Evolutionary conservation across 2,888 invertebrate species (phyloP).

Genomic region (Acrobasis consociella): DNA sequence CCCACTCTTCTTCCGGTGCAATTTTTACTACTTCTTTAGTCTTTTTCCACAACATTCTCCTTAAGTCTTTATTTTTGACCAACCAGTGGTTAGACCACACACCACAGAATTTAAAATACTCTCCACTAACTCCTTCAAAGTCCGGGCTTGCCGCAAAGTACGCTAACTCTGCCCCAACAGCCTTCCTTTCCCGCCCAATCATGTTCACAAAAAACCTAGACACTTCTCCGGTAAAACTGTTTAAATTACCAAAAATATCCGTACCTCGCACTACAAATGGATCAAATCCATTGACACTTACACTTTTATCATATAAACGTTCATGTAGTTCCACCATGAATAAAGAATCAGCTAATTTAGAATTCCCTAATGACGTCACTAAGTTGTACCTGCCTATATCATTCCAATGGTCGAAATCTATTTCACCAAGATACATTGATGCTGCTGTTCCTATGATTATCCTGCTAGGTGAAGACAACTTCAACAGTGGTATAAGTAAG

Average conservation of each 20-base stretch:
- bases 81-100: conserved; percentile 62
- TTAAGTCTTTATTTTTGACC: conserved; percentile 47
- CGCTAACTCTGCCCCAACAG: conserved; percentile 60
- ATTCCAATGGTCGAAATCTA: conserved; percentile 51
- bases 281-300: conserved; percentile 86
- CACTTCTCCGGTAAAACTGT: conserved; percentile 42
- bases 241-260: conserved; percentile 52
- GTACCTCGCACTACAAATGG: conserved; percentile 67
- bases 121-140: conserved; percentile 54
- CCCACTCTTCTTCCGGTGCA: conserved; percentile 59
- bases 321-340: conserved; percentile 84
- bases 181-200: conserved; percentile 61
- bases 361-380: conserved; percentile 54
- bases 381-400: conserved; percentile 57
- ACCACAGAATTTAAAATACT: conserved; percentile 62
- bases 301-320: conserved; percentile 77
- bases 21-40: conserved; percentile 62
- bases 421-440: conserved; percentile 77
- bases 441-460: conserved; percentile 85
- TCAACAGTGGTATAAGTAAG: conserved; percentile 81
- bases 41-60: conserved; percentile 56
- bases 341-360: conserved; percentile 84
- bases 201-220: conserved; percentile 51
- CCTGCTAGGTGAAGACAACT: conserved; percentile 80
- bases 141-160: conserved; percentile 59